phyloP scores from a whole-genome alignment of 2,888 invertebrate genomes.

The Macrosiphum euphorbiae region DNA sequence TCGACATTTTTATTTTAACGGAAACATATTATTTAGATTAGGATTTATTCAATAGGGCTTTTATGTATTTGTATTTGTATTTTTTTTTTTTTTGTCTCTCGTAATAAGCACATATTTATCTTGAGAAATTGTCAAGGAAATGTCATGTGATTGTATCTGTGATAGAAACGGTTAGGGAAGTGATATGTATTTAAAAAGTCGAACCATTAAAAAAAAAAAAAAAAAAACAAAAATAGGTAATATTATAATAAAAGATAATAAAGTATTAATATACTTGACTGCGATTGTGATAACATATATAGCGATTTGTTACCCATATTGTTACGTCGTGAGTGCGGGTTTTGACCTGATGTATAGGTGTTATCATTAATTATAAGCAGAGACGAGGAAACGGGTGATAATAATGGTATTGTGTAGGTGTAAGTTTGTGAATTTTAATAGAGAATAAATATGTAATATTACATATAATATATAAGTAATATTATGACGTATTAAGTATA shows the following conservation, averaged over 20 bases:
- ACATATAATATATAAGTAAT: no score
- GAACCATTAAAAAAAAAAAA: conserved; percentile 32
- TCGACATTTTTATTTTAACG: conserved; percentile 43
- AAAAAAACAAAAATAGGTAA: conserved; percentile 46
- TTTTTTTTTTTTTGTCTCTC: conserved; percentile 33
- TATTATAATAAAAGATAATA: conserved; percentile 41
- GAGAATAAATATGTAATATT: conserved; percentile 38
- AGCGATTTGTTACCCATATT: conserved; percentile 24
- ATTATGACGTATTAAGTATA: background rate
- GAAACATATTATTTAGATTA: conserved; percentile 49
- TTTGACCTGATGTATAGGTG: conserved; percentile 22
- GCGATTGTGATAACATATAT: conserved; percentile 40
- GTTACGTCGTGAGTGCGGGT: background rate
- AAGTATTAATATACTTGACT: conserved; percentile 38
- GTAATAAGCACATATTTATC: conserved; percentile 62
- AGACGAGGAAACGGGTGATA: conserved; percentile 38
- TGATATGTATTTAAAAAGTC: conserved; percentile 27
- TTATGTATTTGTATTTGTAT: conserved; percentile 47
- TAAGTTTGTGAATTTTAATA: conserved; percentile 34
- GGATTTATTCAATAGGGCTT: conserved; percentile 48
- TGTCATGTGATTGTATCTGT: conserved; percentile 64
- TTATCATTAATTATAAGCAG: conserved; percentile 25
- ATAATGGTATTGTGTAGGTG: conserved; percentile 37
- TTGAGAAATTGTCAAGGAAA: conserved; percentile 61
- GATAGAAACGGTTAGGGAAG: conserved; percentile 62